Evolutionary conservation across 2,888 invertebrate genomes (phyloP), one percentile per base, ranked within the genome.

Genomic region (Diaprepes abbreviatus): DNA sequence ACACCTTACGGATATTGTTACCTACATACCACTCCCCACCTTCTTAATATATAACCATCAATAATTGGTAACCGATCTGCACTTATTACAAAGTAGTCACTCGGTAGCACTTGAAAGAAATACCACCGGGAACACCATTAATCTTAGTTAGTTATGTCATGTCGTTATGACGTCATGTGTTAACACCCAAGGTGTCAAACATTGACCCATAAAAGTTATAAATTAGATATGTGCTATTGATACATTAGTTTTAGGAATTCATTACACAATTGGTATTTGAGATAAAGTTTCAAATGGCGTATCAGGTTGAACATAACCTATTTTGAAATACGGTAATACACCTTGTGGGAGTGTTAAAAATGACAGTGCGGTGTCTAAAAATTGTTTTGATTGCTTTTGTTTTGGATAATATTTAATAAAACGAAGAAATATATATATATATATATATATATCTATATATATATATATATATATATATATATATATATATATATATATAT

Each of bases 101-200:
- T 45, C 48, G 48, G 60, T 60, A 48, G 60, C 21, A 60, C 33
- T 19, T 45, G 59, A 59, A 55, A 45, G 60, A 35, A 60, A 60
- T 60, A 48, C 35, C 28, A 48, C 31, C 12, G 9, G 45, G 21
- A 60, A 17, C 12, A 45, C 60, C 59, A 66, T 66, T 66, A 59
- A 66, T 66, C 66, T 52, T 52, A 59, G 48, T 66, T 45, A 31
- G 14, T n/a, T 43, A 17, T 59, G 66, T 50, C 40, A 50, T 45
- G 48, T 43, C 35, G 12, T 48, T 33, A 19, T 52, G 52, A 52
- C 66, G 58, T 66, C 66, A 66, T 43, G 16, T 24, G 66, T 66
- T 66, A 66, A 59, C 66, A 66, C 58, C 59, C 59, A 59, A 54
- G 48, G 52, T 63, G 63, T 63, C 63, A 63, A 63, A 63, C 40